Base-by-base conservation (phyloP, 2,888 invertebrate species). In the Gonocerus acuteangulatus region DNA sequence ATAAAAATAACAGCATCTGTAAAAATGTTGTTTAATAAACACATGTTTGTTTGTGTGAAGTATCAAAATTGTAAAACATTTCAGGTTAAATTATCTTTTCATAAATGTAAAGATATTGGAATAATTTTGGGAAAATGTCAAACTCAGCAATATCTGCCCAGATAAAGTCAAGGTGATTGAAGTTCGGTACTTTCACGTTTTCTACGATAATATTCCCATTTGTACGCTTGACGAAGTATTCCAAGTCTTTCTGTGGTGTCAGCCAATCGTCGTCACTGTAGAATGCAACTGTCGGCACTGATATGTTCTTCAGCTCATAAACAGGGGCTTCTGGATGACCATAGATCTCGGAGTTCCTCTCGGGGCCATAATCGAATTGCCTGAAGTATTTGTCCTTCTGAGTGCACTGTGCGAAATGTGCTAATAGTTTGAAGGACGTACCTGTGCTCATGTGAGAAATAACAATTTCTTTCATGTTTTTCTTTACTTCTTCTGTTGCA, bases 261-360 rank as follows among this genome's bases (percentile, higher is more conserved):
- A 84, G 72, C 71, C 78, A 79, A 70, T 86, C 86, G 67, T 82
- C 82, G 63, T 78, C 77, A 6, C 83, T 83, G 64, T 83, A 82
- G 48, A 83, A 77, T 18, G 85, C 68, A 1, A 77, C 74, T 2
- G 82, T 78, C 0, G 85, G 85, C 36, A 81, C 77, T 67, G 73
- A 76, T 1, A 84, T 79, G 62, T 79, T 80, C 6, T 77, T 74
- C 22, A 85, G 70, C 66, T 82, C 77, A 69, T 85, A 85, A 32
- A 72, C 72, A 0, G 80, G 79, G 0, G 84, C 82, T 44, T 74
- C 76, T 1, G 77, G 74, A 2, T 73, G 73, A 1, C 81, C 82
- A 67, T 78, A 81, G 1, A 74, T 64, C 44, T 71, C 71, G 54
- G 74, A 71, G 63, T 85, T 75, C 7, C 78, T 76, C 4, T 77